Evolutionary conservation across 2,113 vertebrate genomes (phyloP).

Genomic region (Oncorhynchus tshawytscha): DNA sequence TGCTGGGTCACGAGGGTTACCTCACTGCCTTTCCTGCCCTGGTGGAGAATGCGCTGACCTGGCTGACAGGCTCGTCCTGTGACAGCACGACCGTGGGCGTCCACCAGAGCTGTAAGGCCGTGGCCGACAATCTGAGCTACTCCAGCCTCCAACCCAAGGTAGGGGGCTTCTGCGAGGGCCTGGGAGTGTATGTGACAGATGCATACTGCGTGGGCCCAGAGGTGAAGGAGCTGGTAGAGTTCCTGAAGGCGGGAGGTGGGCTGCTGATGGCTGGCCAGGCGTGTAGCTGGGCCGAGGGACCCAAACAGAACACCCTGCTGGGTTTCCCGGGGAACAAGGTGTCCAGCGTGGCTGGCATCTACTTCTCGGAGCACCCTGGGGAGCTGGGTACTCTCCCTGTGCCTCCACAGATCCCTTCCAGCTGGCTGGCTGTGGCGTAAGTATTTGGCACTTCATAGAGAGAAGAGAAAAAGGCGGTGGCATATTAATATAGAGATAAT

Average conservation of each 20-base stretch:
- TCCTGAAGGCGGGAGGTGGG: conserved; percentile 81
- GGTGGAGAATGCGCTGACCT: conserved; percentile 79
- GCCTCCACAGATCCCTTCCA: conserved; percentile 77
- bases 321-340: conserved; percentile 84
- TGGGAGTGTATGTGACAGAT: conserved; percentile 74
- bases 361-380: conserved; percentile 75
- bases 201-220: conserved; percentile 68
- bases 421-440: conserved; percentile 78
- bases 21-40: conserved; percentile 71
- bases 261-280: conserved; percentile 85
- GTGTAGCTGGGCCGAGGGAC: conserved; percentile 76
- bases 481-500: not conserved
- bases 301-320: conserved; percentile 72
- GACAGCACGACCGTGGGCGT: conserved; percentile 68
- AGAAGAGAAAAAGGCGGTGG: not conserved
- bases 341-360: conserved; percentile 82
- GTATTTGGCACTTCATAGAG: conserved; percentile 49
- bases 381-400: conserved; percentile 71
- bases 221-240: conserved; percentile 69
- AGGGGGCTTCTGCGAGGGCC: conserved; percentile 43
- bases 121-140: conserved; percentile 69
- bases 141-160: conserved; percentile 46
- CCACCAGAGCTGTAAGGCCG: conserved; percentile 52
- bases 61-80: conserved; percentile 75
- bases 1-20: conserved; percentile 80